These are phyloP conservation scores for Nerophis lumbriciformis DNA, from an alignment of 2,113 vertebrate species.

Conservation along the genomic window DNA sequence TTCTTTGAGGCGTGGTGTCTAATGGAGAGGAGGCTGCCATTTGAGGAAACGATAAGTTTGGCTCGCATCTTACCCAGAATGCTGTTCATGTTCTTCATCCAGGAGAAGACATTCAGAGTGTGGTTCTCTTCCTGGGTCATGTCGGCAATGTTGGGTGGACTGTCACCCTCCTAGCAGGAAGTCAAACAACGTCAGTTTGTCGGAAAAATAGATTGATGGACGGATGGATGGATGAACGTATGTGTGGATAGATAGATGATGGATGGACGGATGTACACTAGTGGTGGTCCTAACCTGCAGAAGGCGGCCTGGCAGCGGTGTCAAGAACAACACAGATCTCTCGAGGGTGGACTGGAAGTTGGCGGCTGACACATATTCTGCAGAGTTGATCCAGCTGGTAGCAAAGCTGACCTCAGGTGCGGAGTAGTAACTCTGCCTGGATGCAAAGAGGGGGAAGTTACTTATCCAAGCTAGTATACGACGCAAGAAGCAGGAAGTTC, in stretches of 20 bases:
- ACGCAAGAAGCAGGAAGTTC: no score
- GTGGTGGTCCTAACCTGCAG: conserved; percentile 30
- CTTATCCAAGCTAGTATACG: no score
- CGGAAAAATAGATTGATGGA: no score
- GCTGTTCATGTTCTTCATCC: conserved; percentile 50
- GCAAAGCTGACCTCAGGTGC: conserved; percentile 44
- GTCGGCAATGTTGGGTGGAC: conserved; percentile 47
- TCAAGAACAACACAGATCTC: conserved; percentile 38
- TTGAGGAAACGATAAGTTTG: neutral
- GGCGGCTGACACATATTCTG: conserved; percentile 46
- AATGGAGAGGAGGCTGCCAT: neutral
- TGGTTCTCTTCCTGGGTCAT: conserved; percentile 64
- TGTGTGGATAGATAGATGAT: neutral
- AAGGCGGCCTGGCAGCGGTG: conserved; percentile 58
- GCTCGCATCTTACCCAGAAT: conserved; percentile 39
- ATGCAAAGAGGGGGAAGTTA: neutral
- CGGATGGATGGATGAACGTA: no score
- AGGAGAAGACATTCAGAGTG: conserved; percentile 50
- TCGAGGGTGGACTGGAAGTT: conserved; percentile 53
- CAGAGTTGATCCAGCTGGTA: conserved; percentile 48
- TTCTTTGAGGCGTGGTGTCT: no score
- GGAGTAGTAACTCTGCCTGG: conserved; percentile 57
- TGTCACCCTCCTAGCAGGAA: conserved; percentile 28
- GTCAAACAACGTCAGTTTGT: no score
- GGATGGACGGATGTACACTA: neutral